Evolutionary conservation across 2,888 invertebrate genomes (phyloP).

Genomic region (Drosophila acutilabella): DNA sequence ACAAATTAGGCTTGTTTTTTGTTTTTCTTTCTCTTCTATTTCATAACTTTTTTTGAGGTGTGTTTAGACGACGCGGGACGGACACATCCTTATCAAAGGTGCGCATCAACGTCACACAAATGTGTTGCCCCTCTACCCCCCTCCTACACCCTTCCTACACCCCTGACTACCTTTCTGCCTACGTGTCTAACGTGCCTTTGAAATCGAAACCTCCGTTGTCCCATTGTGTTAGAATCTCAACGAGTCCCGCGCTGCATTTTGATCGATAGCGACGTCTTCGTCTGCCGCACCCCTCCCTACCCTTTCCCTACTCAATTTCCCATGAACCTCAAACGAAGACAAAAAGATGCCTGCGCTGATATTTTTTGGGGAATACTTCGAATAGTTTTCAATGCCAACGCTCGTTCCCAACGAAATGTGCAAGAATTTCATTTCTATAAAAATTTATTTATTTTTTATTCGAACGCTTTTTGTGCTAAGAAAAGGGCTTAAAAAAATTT

Average conservation of each 20-base stretch:
- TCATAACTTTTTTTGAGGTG: slow-evolving; percentile 57
- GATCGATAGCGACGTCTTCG: slow-evolving; percentile 68
- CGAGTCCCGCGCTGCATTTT: slow-evolving; percentile 62
- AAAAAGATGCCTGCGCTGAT: slow-evolving; percentile 61
- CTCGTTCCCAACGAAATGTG: slow-evolving; percentile 14
- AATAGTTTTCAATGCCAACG: slow-evolving; percentile 76
- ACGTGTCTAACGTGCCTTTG: slow-evolving; percentile 74
- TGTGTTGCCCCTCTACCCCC: background rate
- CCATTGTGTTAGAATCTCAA: slow-evolving; percentile 77
- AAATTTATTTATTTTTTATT: background rate
- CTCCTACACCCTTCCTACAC: slow-evolving; percentile 18
- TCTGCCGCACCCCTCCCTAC: no score
- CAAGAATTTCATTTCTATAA: slow-evolving; percentile 19
- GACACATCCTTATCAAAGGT: slow-evolving; percentile 75
- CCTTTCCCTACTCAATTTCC: slow-evolving; percentile 44
- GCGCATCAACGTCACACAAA: slow-evolving; percentile 75
- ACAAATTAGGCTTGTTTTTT: slow-evolving; percentile 23
- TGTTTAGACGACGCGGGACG: slow-evolving; percentile 45
- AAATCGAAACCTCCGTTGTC: slow-evolving; percentile 72
- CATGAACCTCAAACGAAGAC: slow-evolving; percentile 42
- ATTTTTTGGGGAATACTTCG: slow-evolving; percentile 65
- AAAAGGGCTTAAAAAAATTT: background rate
- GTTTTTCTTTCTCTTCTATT: slow-evolving; percentile 11
- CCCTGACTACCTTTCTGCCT: slow-evolving; percentile 27
- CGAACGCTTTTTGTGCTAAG: background rate